Base-by-base conservation (phyloP, 2,888 invertebrate genomes). In the Alcis repandata region DNA sequence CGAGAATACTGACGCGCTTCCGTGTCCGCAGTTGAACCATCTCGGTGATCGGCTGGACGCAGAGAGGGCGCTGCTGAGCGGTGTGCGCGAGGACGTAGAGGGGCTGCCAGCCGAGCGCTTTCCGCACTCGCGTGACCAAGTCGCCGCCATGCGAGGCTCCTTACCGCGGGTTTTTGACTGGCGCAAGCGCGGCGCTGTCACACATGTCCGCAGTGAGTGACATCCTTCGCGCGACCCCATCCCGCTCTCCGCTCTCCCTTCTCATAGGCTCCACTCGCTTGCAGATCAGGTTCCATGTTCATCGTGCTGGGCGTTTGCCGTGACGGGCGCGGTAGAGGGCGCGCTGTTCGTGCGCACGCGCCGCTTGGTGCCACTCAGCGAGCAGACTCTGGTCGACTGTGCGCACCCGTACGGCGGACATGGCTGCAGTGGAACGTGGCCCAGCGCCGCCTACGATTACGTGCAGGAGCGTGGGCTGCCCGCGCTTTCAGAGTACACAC, bases 221-320 rank as follows among this genome's bases (percentile, higher is more conserved):
- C 20, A 8, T 38, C 10, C 0, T 32, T 1, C 2, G 10, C 1
- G n/a, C 22, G 33, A 11, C 8, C 27, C 22, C 3, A 27, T 6
- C 6, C n/a, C 8, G 27, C 22, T 1, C 17, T 4, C 36, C 1
- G 17, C 38, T 1, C 1, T 7, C 22, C 15, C 15, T 40, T n/a
- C 46, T 32, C n/a, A 15, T 27, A 11, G 19, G 19, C 46, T 7
- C 22, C 46, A 7, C n/a, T 64, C 46, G 38, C 67, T 68, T 71
- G 17, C 82, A 92, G 92, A 77, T 74, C 92, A 92, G 70, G 83
- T 80, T 17, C 51, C 66, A 40, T 92, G 92, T 75, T 45, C 71
- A 33, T 88, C 91, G 67, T 92, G 92, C 80, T 92, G 92, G 92
- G 92, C 92, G 63, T 88, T 90, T 77, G 87, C 92, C 20, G 90